These are phyloP conservation scores for Xyrauchen texanus DNA, from an alignment of 2,113 vertebrate species.

Conservation along the genomic window DNA sequence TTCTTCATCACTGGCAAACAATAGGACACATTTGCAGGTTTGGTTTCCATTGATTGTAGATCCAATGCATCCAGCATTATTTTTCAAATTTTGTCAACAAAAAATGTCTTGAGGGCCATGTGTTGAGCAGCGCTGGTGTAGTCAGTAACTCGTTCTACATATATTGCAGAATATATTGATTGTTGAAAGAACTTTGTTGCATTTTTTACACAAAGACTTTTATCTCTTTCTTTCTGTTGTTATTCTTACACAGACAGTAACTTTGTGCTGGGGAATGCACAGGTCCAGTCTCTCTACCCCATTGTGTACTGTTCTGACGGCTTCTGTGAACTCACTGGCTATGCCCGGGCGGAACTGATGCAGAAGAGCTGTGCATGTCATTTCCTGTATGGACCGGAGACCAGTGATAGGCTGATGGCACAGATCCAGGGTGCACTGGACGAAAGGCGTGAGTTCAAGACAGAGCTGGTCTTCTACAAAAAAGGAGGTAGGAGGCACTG, in stretches of 20 bases:
- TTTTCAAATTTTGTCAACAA: too few relatives aligned
- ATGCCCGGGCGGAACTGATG: conserved; percentile 81
- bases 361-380: conserved; percentile 83
- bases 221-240: conserved; percentile 7
- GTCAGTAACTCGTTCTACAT: too few relatives aligned
- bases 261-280: conserved; percentile 83
- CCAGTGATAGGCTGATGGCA: conserved; percentile 73
- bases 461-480: conserved; percentile 81
- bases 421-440: conserved; percentile 80
- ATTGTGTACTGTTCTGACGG: conserved; percentile 84
- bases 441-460: conserved; percentile 79
- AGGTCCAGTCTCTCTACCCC: conserved; percentile 81
- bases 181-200: background rate
- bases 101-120: too few relatives aligned
- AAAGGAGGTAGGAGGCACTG: conserved; percentile 73
- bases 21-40: too few relatives aligned
- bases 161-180: background rate
- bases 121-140: too few relatives aligned
- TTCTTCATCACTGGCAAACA: too few relatives aligned
- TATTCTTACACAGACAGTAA: conserved; percentile 75
- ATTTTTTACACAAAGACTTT: background rate
- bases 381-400: conserved; percentile 81
- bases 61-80: too few relatives aligned
- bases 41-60: too few relatives aligned
- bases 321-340: conserved; percentile 83